Conservation (phyloP, 2,888 invertebrate species). For the Eretmocerus hayati region DNA sequence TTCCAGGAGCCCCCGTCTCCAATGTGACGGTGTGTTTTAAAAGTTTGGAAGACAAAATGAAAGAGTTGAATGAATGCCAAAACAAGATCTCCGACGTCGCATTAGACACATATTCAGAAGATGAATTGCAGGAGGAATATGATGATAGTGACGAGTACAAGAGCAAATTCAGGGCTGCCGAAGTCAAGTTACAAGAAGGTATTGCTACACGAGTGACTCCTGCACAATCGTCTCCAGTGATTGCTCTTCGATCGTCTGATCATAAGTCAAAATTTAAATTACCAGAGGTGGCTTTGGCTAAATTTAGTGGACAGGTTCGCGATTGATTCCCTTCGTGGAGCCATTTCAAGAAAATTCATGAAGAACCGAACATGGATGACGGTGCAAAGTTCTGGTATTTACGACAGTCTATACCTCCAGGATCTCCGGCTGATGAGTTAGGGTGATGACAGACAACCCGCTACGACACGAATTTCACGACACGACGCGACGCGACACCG, state of each 20-base stretch:
- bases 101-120: background rate
- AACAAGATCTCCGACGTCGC: background rate
- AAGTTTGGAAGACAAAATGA: background rate
- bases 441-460: too few species aligned
- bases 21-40: background rate
- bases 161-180: background rate
- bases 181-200: background rate
- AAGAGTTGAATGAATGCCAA: background rate
- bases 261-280: background rate
- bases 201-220: conserved; percentile 5
- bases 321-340: background rate
- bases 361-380: background rate
- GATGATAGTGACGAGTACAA: background rate
- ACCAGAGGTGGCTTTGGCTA: background rate
- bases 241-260: background rate
- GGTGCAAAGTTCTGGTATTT: conserved; percentile 29
- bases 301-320: background rate
- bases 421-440: conserved; percentile 21
- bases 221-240: too few species aligned
- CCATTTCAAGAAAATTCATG: background rate
- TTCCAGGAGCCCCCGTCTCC: background rate
- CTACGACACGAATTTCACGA: too few species aligned
- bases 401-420: conserved; percentile 19
- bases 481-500: too few species aligned
- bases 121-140: background rate